Base-by-base conservation (phyloP, 2,113 vertebrate species). In the Andinoacara biseriatus region DNA sequence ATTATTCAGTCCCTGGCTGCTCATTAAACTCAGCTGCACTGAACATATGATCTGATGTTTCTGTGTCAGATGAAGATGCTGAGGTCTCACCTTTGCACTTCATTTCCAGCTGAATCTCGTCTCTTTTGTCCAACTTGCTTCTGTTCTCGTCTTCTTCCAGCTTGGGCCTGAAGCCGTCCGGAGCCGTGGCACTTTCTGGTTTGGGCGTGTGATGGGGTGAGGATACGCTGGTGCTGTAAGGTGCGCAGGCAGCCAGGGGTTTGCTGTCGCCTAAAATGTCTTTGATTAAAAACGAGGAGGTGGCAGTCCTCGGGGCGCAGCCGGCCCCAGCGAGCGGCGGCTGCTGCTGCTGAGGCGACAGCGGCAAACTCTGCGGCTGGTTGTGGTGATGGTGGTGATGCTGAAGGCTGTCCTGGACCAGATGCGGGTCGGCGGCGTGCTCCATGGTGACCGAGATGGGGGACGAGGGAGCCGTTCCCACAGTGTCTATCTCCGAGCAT, bases 211-310 rank as follows among this genome's bases (percentile, higher is more conserved):
- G 97, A 38, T 97, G 97, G 8, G 97, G 97, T 29, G 98, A 99
- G 74, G 97, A 93, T 20, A 98, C 97, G 60, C 96, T 98, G 93
- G 98, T 99, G 93, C 98, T 99, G 96, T 99, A 99, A 91, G 98
- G 98, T 76, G 98, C 98, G 87, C 98, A 99, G 18, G 98, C 97
- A 85, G 98, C 98, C 92, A 99, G 96, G 26, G 98, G 98, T 95
- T 99, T 99, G 91, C 98, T 97, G 95, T 99, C 98, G 76, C 98
- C 98, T 93, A 99, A 91, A 96, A 99, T 99, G 98, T 99, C 98
- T 95, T 99, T 99, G 95, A 99, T 99, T 92, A 99, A 88, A 92
- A 99, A 99, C 31, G 98, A 99, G 83, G 98, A 99, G 85, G 98
- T 99, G 95, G 97, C 97, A 96, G 97, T 97, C 97, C 98, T 96